Base-by-base conservation (phyloP, 2,888 invertebrate species). In the Liopterus haemorrhoidalis region DNA sequence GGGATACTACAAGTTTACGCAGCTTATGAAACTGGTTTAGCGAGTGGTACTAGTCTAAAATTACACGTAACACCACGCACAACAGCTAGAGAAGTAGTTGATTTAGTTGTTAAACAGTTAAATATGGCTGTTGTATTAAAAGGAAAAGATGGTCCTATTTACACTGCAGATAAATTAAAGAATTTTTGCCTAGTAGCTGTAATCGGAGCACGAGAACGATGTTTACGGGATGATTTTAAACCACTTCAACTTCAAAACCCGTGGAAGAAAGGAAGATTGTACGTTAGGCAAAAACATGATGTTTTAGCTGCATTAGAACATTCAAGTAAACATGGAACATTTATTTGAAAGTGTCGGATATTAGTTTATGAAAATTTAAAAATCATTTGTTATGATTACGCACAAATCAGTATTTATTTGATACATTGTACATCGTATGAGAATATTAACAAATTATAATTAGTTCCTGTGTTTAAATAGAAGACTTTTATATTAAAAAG, bases 141-240 rank as follows among this genome's bases (percentile, higher is more conserved):
- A 66, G 85, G 88, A 32, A 86, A 85, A 64, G 78, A 84, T 28
- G 89, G 88, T 0, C 93, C 93, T 0, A 83, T 91, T 28, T 90
- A 90, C 61, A 81, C 83, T 0, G 78, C 84, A 2, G 90, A 89
- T 41, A 83, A 87, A 64, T 70, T 92, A 48, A 79, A 80, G 49
- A 90, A 91, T 63, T 95, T 94, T 68, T 95, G 94, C 64, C 75
- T 96, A 32, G 95, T 95, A 2, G 92, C 94, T 0, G 94, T 96
- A 19, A 92, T 96, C 46, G 96, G 96, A 0, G 92, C 93, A 0
- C 71, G 95, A 21, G 96, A 97, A 62, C 76, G 96, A 46, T 93
- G 96, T 60, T 74, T 97, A 4, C 72, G 94, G 3, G 94, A 96
- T 61, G 95, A 96, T 65, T 96, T 94, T 65, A 85, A 89, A 59